Base-by-base conservation (phyloP, 2,888 invertebrate species). In the Myathropa florea region DNA sequence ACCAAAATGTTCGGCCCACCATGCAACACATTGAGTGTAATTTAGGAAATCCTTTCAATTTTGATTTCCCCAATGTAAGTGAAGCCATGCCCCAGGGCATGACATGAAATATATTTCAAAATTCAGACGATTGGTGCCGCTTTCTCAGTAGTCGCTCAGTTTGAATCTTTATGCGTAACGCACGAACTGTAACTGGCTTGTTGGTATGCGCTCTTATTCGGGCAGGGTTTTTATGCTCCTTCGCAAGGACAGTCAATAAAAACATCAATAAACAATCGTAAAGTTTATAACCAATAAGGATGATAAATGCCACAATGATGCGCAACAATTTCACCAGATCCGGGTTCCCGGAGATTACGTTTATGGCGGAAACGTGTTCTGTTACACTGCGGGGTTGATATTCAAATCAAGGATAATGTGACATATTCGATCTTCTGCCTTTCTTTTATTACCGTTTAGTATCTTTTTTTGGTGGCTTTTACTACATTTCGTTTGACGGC, bases 231-330 rank as follows among this genome's bases (percentile, higher is more conserved):
- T 79, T 70, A 78, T 39, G 46, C 36, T 64, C 18, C 63, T 10
- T 30, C 12, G 39, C 18, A 26, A 68, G 30, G 67, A 21, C 12
- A 36, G 71, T 30, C 60, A 72, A 65, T 71, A 71, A 78, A 78
- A 60, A 67, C 65, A 72, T 67, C 72, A 73, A 65, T 72, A 81
- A 81, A 81, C 67, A 81, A 63, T 75, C 73, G 68, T 68, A 81
- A 73, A 75, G 28, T 81, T 81, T 81, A 75, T 67, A 73, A 63
- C 80, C 80, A 75, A 81, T 75, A 81, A 80, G 59, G 65, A 68
- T 59, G 73, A 81, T 80, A 80, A 80, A 80, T 72, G 60, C 55
- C 72, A 73, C 60, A 75, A 39, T 61, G 46, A 68, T 75, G 60
- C 60, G 55, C 61, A 65, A 79, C 71, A 65, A 71, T 79, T 71